Conservation (phyloP, 2,888 invertebrate genomes). For the Cantharis rufa region DNA sequence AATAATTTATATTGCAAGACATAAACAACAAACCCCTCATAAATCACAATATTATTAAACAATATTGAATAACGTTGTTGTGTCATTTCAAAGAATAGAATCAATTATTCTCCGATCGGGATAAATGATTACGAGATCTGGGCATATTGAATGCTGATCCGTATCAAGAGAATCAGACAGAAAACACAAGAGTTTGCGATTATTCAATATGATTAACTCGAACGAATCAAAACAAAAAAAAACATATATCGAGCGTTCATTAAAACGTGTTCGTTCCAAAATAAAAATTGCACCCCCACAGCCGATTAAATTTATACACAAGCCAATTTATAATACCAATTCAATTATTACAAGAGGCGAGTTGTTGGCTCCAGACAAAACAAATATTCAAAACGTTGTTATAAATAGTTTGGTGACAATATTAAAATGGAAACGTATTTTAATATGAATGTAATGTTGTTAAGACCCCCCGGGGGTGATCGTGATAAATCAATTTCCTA, state of each 20-base stretch:
- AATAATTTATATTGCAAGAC: background rate
- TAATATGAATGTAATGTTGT: slow-evolving; percentile 55
- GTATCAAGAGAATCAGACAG: slow-evolving; percentile 38
- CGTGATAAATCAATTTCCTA: slow-evolving; percentile 58
- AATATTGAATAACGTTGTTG: slow-evolving; percentile 19
- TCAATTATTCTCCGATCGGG: slow-evolving; percentile 46
- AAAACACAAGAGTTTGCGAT: slow-evolving; percentile 17
- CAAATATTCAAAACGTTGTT: slow-evolving; percentile 53
- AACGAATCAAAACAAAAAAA: background rate
- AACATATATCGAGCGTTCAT: background rate
- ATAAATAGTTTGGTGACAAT: slow-evolving; percentile 59
- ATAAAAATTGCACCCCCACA: background rate
- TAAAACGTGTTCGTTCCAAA: background rate
- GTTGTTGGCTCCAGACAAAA: slow-evolving; percentile 46
- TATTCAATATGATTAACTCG: slow-evolving; percentile 23
- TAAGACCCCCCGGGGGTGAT: slow-evolving; percentile 48
- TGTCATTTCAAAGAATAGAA: slow-evolving; percentile 47
- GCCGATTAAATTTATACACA: slow-evolving; percentile 23
- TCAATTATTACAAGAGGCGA: slow-evolving; percentile 51
- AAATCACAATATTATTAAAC: slow-evolving; percentile 18
- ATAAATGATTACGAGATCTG: slow-evolving; percentile 48
- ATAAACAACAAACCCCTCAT: slow-evolving; percentile 5
- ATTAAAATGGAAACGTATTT: slow-evolving; percentile 56
- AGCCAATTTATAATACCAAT: slow-evolving; percentile 52
- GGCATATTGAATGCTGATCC: slow-evolving; percentile 47